Base-by-base conservation (phyloP, 1,140 invertebrate species). In the Adoxophyes honmai region DNA sequence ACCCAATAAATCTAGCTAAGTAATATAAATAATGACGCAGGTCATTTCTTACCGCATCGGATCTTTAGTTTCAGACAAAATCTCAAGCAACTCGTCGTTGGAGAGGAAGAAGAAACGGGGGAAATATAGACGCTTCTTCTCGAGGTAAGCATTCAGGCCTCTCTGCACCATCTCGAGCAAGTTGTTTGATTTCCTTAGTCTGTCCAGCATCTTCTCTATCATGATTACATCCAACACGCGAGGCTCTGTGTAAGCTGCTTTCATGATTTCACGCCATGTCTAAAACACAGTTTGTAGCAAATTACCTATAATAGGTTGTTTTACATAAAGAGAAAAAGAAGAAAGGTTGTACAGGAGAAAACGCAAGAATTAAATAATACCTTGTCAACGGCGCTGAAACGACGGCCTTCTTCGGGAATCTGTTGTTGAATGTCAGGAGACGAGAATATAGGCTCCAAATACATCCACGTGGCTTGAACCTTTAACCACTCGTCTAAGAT, bases 341-440 rank as follows among this genome's bases (percentile, higher is more conserved):
- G n/a, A n/a, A n/a, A n/a, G n/a, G n/a, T n/a, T n/a, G n/a, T n/a
- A n/a, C n/a, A n/a, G n/a, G n/a, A n/a, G n/a, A n/a, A n/a, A n/a
- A n/a, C n/a, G n/a, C n/a, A n/a, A n/a, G n/a, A n/a, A n/a, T n/a
- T n/a, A n/a, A n/a, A n/a, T n/a, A n/a, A n/a, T 76, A 92, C 91
- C 90, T 98, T 98, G 89, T 98, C 97, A 28, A 98, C 96, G 15
- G 96, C 96, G 75, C 93, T 96, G 73, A 97, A 97, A 68, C 96
- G 91, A 51, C 97, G 91, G 11, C 96, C 97, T 73, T 92, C 91
- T 81, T 97, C 96, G 0, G 97, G 97, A 94, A 99, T 96, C 93
- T 96, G 95, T 62, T 94, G 93, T 89, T 99, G 98, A 82, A 99
- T 99, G 88, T 99, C 98, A 1, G 98, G 98, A 13, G 97, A 98